These are phyloP conservation scores for Magallana gigas DNA, from an alignment of 1,140 invertebrate species.

Conservation along the genomic window DNA sequence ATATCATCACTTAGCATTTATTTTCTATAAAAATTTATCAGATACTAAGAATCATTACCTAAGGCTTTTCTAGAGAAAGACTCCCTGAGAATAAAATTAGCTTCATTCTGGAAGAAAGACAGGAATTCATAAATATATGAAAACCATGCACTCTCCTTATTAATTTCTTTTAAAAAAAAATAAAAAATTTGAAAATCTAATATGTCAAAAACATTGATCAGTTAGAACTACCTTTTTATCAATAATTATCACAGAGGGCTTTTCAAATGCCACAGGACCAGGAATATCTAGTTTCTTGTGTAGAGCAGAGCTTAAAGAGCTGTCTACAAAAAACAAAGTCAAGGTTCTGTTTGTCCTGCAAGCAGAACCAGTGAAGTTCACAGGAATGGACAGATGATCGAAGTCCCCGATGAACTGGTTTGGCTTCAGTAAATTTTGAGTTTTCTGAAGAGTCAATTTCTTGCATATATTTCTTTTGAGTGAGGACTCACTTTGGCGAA, in stretches of 20 bases:
- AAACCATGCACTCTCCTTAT: not conserved
- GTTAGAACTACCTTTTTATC: constrained; percentile 84
- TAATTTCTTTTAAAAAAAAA: not conserved
- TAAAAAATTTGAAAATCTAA: not conserved
- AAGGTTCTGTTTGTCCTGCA: constrained; percentile 85
- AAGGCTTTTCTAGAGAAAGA: constrained; percentile 82
- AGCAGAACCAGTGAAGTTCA: constrained; percentile 77
- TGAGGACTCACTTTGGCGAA: constrained; percentile 53
- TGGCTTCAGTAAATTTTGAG: constrained; percentile 47
- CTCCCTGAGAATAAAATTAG: constrained; percentile 84
- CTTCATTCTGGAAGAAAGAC: constrained; percentile 82
- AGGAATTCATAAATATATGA: not conserved
- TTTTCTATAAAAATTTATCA: too few species aligned
- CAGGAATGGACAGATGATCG: constrained; percentile 30
- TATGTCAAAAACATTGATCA: not conserved
- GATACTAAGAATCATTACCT: constrained; percentile 53
- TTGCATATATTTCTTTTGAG: constrained; percentile 55
- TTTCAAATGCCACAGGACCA: constrained; percentile 73
- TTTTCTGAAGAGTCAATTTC: constrained; percentile 58
- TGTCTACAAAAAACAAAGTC: constrained; percentile 86
- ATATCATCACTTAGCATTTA: too few species aligned
- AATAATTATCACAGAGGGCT: constrained; percentile 86
- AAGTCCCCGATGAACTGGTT: constrained; percentile 46
- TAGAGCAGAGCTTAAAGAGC: constrained; percentile 85
- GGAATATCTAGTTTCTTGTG: constrained; percentile 85